Evolutionary conservation across 2,113 vertebrate species (phyloP).

Genomic region (Forbesichthys agassizii): DNA sequence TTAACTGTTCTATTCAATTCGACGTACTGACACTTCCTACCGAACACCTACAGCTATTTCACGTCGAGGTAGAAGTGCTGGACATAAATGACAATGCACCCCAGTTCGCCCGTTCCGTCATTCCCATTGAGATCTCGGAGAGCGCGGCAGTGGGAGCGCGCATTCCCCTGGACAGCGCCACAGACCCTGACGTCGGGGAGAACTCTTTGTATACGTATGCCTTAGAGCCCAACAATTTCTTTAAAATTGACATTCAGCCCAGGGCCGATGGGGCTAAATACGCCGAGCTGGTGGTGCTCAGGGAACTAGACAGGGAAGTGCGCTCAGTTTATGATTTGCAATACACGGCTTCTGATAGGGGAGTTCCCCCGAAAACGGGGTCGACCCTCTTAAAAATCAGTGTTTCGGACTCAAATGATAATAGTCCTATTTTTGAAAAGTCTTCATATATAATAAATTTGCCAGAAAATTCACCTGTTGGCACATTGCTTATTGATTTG

Average conservation of each 20-base stretch:
- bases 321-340: slow-evolving; percentile 89
- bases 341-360: slow-evolving; percentile 90
- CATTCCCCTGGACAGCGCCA: slow-evolving; percentile 94
- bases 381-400: slow-evolving; percentile 90
- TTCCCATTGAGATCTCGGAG: slow-evolving; percentile 95
- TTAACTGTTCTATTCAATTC: slow-evolving; percentile 95
- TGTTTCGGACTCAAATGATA: slow-evolving; percentile 94
- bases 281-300: slow-evolving; percentile 89
- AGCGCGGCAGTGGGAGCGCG: slow-evolving; percentile 91
- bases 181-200: slow-evolving; percentile 93
- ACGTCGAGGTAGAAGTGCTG: slow-evolving; percentile 93
- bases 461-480: slow-evolving; percentile 84
- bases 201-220: slow-evolving; percentile 93
- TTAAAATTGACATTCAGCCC: slow-evolving; percentile 87
- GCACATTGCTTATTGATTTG: slow-evolving; percentile 88
- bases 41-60: slow-evolving; percentile 94
- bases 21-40: slow-evolving; percentile 96
- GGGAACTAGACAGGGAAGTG: slow-evolving; percentile 89
- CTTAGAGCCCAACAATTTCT: slow-evolving; percentile 86
- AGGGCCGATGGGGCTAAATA: slow-evolving; percentile 93
- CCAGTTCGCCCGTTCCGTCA: slow-evolving; percentile 88
- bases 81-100: slow-evolving; percentile 97
- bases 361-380: slow-evolving; percentile 88
- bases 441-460: slow-evolving; percentile 88
- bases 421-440: slow-evolving; percentile 90